These are phyloP conservation scores for Drosophila trapezifrons DNA, from an alignment of 1,140 invertebrate genomes.

Conservation along the genomic window DNA sequence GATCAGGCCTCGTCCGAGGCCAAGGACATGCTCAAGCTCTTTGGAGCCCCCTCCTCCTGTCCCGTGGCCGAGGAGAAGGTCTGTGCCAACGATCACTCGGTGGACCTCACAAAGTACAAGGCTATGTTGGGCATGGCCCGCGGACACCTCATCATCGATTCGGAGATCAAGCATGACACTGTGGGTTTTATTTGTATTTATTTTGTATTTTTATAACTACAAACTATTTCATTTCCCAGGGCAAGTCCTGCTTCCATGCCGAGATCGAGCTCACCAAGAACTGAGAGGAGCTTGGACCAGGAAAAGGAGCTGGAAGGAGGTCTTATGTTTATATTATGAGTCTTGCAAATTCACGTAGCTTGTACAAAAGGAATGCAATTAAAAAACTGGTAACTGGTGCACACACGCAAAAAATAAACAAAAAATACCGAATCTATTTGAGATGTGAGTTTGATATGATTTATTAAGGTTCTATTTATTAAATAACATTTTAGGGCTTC, in stretches of 20 bases:
- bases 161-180: slow-evolving; percentile 78
- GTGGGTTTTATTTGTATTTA: slow-evolving; percentile 45
- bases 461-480: not conserved
- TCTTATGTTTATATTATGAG: slow-evolving; percentile 54
- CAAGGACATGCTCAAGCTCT: slow-evolving; percentile 77
- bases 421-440: slow-evolving; percentile 14
- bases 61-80: slow-evolving; percentile 78
- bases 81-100: slow-evolving; percentile 71
- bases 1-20: slow-evolving; percentile 66
- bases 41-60: slow-evolving; percentile 73
- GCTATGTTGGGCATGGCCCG: slow-evolving; percentile 75
- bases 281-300: slow-evolving; percentile 12
- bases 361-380: slow-evolving; percentile 52
- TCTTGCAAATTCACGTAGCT: slow-evolving; percentile 60
- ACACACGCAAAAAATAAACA: slow-evolving; percentile 30
- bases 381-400: slow-evolving; percentile 63
- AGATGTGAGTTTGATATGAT: not conserved
- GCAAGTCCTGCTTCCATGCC: slow-evolving; percentile 79
- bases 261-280: slow-evolving; percentile 78
- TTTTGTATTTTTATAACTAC: not conserved
- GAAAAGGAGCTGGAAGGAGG: not conserved
- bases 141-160: slow-evolving; percentile 72
- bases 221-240: slow-evolving; percentile 40
- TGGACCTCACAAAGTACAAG: slow-evolving; percentile 80
- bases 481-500: too few relatives aligned